phyloP scores from a whole-genome alignment of 2,113 vertebrate species.

The Danionella cerebrum region DNA sequence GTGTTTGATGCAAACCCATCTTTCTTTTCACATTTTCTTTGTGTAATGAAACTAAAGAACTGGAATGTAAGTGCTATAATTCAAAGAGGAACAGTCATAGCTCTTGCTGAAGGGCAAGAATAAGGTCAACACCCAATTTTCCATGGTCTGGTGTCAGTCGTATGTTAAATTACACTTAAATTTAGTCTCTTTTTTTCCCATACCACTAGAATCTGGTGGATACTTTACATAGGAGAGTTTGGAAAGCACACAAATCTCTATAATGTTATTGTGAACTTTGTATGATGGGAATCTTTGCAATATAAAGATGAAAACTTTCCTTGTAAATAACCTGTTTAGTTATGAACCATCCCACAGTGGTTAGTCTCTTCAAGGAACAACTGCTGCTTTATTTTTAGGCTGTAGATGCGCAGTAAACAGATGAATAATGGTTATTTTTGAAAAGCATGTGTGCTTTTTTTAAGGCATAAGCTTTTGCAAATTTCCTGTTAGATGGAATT shows the following conservation, averaged over 20 bases:
- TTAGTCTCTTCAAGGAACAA: no score
- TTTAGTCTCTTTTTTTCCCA: not conserved
- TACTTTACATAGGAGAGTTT: no score
- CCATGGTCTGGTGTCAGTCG: not conserved
- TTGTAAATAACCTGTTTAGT: no score
- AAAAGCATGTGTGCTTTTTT: no score
- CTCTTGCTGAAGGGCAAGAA: not conserved
- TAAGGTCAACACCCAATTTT: not conserved
- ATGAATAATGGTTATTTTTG: not conserved
- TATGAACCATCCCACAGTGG: no score
- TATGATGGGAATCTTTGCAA: no score
- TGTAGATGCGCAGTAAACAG: not conserved
- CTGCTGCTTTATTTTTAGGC: no score
- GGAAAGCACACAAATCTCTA: no score
- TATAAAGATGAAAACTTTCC: no score
- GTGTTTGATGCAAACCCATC: not conserved
- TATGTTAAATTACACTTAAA: not conserved
- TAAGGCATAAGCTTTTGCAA: no score
- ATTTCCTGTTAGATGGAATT: not conserved
- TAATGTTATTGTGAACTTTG: no score
- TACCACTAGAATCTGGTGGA: not conserved
- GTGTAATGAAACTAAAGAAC: not conserved
- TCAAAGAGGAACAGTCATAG: not conserved
- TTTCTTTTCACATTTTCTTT: not conserved
- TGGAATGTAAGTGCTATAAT: not conserved